Conservation (phyloP, 2,888 invertebrate genomes). For the Tinea semifulvella region DNA sequence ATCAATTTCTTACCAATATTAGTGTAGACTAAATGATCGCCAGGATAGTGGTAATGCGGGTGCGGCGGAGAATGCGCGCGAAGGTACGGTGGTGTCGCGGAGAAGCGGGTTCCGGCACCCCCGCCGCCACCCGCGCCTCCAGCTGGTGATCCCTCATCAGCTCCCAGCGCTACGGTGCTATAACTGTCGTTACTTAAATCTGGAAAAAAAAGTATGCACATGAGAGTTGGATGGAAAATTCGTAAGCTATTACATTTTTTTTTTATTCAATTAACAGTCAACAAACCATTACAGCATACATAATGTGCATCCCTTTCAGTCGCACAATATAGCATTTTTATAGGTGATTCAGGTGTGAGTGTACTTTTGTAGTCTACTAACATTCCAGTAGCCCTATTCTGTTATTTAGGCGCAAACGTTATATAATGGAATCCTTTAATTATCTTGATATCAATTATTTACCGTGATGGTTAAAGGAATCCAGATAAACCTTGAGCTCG, state of each 20-base stretch:
- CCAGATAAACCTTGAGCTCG: conserved; percentile 88
- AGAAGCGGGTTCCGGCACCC: conserved; percentile 64
- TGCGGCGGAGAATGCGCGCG: conserved; percentile 79
- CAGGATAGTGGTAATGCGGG: conserved; percentile 82
- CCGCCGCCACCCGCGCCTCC: conserved; percentile 71
- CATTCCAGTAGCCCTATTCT: too few species aligned
- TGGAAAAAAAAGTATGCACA: conserved; percentile 43
- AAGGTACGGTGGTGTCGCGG: conserved; percentile 80
- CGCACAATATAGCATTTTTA: too few species aligned
- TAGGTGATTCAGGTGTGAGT: too few species aligned
- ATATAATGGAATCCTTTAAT: too few species aligned
- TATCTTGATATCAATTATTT: too few species aligned
- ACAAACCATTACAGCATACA: too few species aligned
- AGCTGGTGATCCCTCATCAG: conserved; percentile 79
- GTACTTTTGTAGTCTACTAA: too few species aligned
- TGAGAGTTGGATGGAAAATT: too few species aligned
- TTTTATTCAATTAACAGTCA: too few species aligned
- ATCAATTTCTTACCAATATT: conserved; percentile 83
- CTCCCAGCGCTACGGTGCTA: conserved; percentile 85
- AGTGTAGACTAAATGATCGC: conserved; percentile 85
- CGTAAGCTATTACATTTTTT: too few species aligned
- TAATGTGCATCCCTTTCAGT: too few species aligned
- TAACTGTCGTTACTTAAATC: conserved; percentile 92
- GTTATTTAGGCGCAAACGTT: too few species aligned
- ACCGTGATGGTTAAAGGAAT: conserved; percentile 92